Evolutionary conservation across 2,797 vertebrate species (phyloP).

Genomic region (Monodelphis domestica): DNA sequence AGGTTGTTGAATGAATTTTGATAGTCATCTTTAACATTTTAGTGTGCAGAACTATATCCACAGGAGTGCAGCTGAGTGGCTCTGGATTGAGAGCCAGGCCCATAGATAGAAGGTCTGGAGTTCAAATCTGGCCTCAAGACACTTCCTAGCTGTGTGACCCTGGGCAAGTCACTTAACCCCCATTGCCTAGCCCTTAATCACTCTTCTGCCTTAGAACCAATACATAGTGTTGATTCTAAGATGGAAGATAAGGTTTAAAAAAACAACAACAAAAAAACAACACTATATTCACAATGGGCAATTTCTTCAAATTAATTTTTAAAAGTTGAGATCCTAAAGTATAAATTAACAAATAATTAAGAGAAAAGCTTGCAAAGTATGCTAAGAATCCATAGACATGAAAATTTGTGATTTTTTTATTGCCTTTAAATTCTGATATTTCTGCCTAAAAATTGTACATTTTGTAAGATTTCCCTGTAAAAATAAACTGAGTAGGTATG

Average conservation of each 20-base stretch:
- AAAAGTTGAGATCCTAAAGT: not conserved
- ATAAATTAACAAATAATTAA: constrained; percentile 14
- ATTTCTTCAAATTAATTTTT: constrained; percentile 18
- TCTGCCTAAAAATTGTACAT: not conserved
- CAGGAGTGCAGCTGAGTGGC: too few species aligned
- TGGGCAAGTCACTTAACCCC: too few species aligned
- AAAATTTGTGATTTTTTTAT: not conserved
- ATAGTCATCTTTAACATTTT: constrained; percentile 13
- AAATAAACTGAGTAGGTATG: not conserved
- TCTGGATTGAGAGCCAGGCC: too few species aligned
- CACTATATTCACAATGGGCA: too few species aligned
- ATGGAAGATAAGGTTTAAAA: too few species aligned
- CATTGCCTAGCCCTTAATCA: too few species aligned
- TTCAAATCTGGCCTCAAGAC: too few species aligned
- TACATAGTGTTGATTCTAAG: too few species aligned
- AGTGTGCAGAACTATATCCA: not conserved
- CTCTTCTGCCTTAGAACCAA: too few species aligned
- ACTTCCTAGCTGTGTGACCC: too few species aligned
- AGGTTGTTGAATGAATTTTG: not conserved
- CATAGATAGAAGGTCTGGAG: too few species aligned
- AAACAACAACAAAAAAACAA: too few species aligned
- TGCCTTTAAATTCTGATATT: not conserved
- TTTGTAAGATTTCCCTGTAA: not conserved
- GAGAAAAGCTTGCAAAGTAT: not conserved
- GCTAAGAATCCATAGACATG: not conserved